Percentiles rank a stretch among this genome's conserved stretches.
Conservation (phyloP, 1,140 invertebrate species). For the Cryptotermes secundus region DNA sequence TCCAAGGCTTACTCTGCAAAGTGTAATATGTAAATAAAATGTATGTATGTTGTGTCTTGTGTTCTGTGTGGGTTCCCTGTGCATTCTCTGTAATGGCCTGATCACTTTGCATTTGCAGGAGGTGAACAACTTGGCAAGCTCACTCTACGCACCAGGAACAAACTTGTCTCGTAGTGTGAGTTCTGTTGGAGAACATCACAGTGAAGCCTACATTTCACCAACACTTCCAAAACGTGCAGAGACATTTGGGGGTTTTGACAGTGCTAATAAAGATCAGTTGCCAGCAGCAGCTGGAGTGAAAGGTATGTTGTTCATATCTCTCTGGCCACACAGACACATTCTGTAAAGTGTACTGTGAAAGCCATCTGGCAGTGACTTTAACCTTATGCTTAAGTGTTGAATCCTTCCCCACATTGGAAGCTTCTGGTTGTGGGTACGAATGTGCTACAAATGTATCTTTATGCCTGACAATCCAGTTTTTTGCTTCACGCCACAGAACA, state of each 20-base stretch:
- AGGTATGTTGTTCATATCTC: constrained; percentile 35
- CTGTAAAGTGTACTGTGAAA: background rate
- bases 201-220: constrained; percentile 75
- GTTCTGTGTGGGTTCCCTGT: too few relatives aligned
- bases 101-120: constrained; percentile 51
- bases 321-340: too few relatives aligned
- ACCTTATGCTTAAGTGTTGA: too few relatives aligned
- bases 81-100: background rate
- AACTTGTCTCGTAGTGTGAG: constrained; percentile 85
- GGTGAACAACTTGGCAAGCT: constrained; percentile 70
- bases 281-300: constrained; percentile 35
- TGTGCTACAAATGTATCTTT: background rate
- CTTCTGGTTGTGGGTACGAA: background rate
- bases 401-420: background rate
- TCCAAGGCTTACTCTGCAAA: too few relatives aligned
- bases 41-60: too few relatives aligned
- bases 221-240: constrained; percentile 87
- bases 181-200: constrained; percentile 87
- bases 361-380: background rate
- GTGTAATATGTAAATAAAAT: too few relatives aligned
- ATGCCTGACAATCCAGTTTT: background rate
- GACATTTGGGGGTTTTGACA: constrained; percentile 93
- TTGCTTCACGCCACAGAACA: background rate
- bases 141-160: constrained; percentile 67
- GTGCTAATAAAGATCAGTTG: constrained; percentile 48